These are phyloP conservation scores for Cinclus cinclus DNA, from an alignment of 2,113 vertebrate species.

Conservation along the genomic window DNA sequence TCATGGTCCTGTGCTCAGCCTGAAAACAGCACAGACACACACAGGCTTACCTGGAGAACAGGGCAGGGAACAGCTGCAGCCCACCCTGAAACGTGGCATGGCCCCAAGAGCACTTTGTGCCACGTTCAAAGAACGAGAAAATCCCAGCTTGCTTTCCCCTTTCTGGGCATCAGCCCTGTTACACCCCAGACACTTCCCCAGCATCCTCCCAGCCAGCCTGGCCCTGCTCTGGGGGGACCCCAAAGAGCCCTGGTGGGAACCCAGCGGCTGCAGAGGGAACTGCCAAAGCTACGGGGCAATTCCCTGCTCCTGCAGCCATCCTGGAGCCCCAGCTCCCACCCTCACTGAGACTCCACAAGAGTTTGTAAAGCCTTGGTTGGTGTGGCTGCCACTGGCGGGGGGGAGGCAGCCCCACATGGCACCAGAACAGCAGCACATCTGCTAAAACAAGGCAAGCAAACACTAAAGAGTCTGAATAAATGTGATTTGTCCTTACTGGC, in stretches of 20 bases:
- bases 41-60: neutral
- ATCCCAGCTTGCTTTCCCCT: neutral
- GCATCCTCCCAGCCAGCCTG: neutral
- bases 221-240: neutral
- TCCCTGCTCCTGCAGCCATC: neutral
- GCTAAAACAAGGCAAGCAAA: neutral
- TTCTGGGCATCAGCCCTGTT: neutral
- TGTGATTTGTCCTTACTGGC: constrained; percentile 84
- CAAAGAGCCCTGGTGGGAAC: neutral
- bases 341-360: neutral
- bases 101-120: neutral
- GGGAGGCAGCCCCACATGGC: neutral
- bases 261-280: neutral
- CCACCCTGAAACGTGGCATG: rapidly evolving
- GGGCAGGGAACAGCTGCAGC: neutral
- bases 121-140: rapidly evolving
- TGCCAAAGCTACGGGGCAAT: neutral
- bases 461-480: neutral
- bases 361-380: rapidly evolving
- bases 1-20: constrained; percentile 98
- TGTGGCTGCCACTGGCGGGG: neutral
- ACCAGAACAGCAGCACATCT: neutral
- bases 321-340: neutral
- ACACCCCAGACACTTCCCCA: neutral
- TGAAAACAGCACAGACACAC: constrained; percentile 50